Evolutionary conservation across 2,113 vertebrate species (phyloP).

Genomic region (Fregata magnificens): DNA sequence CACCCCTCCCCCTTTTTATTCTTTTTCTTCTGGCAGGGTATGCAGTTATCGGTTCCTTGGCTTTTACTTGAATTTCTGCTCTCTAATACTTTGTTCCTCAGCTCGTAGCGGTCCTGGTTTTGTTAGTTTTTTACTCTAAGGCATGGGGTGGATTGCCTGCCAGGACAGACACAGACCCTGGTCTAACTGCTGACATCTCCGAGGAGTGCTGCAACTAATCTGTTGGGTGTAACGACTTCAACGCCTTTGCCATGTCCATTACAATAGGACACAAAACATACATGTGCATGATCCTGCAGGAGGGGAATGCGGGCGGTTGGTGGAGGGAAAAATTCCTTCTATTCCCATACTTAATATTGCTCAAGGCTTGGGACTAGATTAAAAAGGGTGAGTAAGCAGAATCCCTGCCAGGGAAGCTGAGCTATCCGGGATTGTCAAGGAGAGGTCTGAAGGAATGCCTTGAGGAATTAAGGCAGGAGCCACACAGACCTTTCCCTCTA

Average conservation of each 20-base stretch:
- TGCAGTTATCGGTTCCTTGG: neutral
- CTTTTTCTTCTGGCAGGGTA: neutral
- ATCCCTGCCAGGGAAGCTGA: neutral
- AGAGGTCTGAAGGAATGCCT: neutral
- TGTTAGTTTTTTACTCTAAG: neutral
- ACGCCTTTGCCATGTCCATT: neutral
- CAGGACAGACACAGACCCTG: neutral
- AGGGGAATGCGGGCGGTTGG: neutral
- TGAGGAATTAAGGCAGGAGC: neutral
- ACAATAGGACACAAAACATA: neutral
- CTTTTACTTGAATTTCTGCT: neutral
- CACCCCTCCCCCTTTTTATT: neutral
- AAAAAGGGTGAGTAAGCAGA: constrained; percentile 4
- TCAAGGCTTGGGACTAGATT: neutral
- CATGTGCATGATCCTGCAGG: neutral
- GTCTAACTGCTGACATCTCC: neutral
- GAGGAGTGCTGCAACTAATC: neutral
- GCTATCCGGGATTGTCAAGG: neutral
- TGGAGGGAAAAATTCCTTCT: neutral
- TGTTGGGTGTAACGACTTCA: neutral
- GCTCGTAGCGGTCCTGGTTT: neutral
- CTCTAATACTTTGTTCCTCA: neutral
- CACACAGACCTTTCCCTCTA: neutral
- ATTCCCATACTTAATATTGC: neutral
- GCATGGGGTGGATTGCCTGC: neutral